Conservation (phyloP, 2,888 invertebrate species). For the Saturnia japonica region DNA sequence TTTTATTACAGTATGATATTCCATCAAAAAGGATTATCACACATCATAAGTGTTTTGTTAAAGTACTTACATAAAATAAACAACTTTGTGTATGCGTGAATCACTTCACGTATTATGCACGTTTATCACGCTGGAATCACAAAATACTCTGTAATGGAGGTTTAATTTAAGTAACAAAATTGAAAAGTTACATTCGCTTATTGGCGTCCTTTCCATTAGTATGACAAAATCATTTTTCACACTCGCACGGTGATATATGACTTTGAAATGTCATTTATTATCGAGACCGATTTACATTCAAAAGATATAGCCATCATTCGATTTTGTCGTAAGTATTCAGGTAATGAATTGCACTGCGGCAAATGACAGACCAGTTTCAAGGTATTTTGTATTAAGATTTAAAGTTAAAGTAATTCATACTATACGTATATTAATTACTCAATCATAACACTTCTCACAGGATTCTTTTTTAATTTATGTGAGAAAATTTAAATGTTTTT, state of each 20-base stretch:
- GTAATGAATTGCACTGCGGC: conserved; percentile 3
- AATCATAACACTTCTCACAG: too few relatives aligned
- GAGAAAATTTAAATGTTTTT: too few relatives aligned
- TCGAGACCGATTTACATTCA: neutral
- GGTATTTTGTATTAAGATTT: conserved; percentile 17
- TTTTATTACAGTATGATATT: too few relatives aligned
- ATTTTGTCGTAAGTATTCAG: conserved; percentile 6
- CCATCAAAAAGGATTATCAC: too few relatives aligned
- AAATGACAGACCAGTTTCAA: conserved; percentile 15
- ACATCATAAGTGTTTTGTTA: too few relatives aligned
- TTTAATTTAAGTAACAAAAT: neutral
- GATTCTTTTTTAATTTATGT: too few relatives aligned
- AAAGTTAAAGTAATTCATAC: conserved; percentile 16
- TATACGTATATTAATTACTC: neutral
- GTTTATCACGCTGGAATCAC: neutral
- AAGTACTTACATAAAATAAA: too few relatives aligned
- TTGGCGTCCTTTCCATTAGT: too few relatives aligned
- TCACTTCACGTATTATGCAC: neutral
- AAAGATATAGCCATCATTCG: conserved; percentile 8
- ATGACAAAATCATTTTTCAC: too few relatives aligned
- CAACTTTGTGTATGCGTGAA: neutral
- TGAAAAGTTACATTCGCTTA: neutral
- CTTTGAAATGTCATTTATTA: neutral
- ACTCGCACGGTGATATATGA: neutral
- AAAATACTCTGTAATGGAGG: neutral